Percentiles rank a stretch among this genome's conserved stretches.
These are phyloP conservation scores for Madoqua kirkii DNA, from an alignment of 2,113 vertebrate species.

Conservation along the genomic window DNA sequence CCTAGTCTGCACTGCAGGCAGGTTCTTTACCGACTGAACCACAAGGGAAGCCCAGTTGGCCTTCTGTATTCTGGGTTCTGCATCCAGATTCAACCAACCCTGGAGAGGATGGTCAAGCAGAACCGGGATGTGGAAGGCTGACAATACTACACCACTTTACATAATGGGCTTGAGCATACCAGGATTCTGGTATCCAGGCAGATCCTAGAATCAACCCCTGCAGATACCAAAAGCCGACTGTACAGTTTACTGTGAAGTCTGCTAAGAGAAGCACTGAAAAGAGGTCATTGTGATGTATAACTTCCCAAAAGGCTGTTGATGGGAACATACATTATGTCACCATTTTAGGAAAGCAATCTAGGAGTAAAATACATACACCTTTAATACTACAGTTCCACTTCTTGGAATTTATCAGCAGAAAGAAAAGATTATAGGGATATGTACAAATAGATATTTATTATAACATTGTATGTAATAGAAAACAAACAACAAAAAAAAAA, in stretches of 20 bases:
- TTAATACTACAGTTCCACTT: neutral
- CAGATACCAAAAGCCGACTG: accelerated
- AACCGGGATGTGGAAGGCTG: neutral
- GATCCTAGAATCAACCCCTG: neutral
- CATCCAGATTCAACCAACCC: neutral
- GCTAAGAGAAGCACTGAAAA: neutral
- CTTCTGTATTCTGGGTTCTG: neutral
- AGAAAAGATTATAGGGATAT: neutral
- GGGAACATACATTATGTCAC: neutral
- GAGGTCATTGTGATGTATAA: neutral
- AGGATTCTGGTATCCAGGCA: neutral
- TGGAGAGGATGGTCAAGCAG: neutral
- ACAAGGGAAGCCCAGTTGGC: neutral
- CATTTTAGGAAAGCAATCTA: neutral
- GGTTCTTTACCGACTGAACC: neutral
- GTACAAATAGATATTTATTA: neutral
- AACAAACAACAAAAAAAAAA: neutral
- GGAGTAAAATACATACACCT: neutral
- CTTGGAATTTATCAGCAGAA: neutral
- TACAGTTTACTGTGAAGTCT: neutral
- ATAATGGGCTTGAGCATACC: neutral
- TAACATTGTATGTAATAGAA: neutral
- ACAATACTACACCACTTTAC: neutral
- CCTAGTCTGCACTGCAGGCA: neutral
- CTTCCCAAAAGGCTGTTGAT: neutral